Percentiles rank a stretch among this genome's conserved stretches.
phyloP scores from a whole-genome alignment of 2,888 invertebrate genomes.

The Azorinus chamasolen region DNA sequence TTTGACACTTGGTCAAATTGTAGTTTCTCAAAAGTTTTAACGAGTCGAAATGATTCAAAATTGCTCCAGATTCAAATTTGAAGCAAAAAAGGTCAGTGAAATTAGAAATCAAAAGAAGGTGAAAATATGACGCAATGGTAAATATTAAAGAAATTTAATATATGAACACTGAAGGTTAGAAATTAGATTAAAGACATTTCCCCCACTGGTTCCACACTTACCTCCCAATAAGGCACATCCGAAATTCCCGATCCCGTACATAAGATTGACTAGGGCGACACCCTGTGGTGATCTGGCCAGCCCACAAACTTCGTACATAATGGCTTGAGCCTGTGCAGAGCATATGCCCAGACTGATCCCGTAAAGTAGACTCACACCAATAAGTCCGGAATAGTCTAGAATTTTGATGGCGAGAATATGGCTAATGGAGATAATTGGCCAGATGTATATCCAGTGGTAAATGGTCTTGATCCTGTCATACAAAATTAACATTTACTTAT shows the following conservation, averaged over 20 bases:
- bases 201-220: not conserved
- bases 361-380: constrained; percentile 41
- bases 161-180: no score
- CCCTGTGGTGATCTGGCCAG: constrained; percentile 34
- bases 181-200: no score
- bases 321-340: constrained; percentile 39
- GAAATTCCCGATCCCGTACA: constrained; percentile 52
- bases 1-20: no score
- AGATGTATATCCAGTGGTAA: constrained; percentile 52
- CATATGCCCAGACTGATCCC: constrained; percentile 40
- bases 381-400: constrained; percentile 21
- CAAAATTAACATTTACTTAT: no score
- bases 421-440: constrained; percentile 26
- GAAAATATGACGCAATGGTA: no score
- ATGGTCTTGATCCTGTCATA: constrained; percentile 36
- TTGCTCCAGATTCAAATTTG: no score
- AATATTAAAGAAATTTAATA: no score
- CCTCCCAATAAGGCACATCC: constrained; percentile 7
- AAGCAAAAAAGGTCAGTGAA: no score
- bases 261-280: constrained; percentile 42
- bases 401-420: constrained; percentile 34
- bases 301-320: constrained; percentile 48
- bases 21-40: no score
- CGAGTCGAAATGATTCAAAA: no score
- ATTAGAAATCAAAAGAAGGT: no score